Evolutionary conservation across 2,888 invertebrate species (phyloP), one percentile per base, ranked within the genome.

Genomic region (Archips xylosteana): DNA sequence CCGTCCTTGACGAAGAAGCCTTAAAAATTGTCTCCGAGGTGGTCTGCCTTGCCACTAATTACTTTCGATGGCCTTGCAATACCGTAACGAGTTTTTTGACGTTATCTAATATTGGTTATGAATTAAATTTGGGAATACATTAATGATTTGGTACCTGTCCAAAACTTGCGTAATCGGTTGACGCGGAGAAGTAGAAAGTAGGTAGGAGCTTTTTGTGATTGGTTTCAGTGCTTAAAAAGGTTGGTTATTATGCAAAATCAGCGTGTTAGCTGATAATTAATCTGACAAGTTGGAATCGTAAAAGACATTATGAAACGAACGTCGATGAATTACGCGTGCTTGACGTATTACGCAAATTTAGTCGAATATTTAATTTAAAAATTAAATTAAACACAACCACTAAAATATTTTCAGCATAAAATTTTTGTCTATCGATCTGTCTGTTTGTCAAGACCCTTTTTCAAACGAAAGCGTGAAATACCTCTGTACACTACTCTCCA

Each of bases 11-110:
- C 73, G 70, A 73, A 70, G 91, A 92, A 92, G 86, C 92, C 91
- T 83, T 88, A 86, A 83, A 85, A 83, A 78, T 65, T 84, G 81
- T 83, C 85, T 79, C 79, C 88, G 84, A 87, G 91, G 91, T 89
- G 90, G 88, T 89, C 88, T 71, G 75, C 81, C 77, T 76, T 78
- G 76, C 71, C 76, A 78, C 81, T 87, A 88, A 89, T 88, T 86
- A 89, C 88, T 89, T 89, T 89, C 87, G 79, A 86, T 83, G 84
- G 82, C 89, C 90, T 89, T 87, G 85, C 74, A 76, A 78, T 80
- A 78, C 81, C 77, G 77, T 79, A 83, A 81, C 81, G 75, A 79
- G 81, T 82, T 83, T 82, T 83, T 82, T 75, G 78, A 73, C 74
- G 72, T 79, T 83, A 79, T 83, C 83, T 82, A 84, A 83, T 81